Evolutionary conservation across 2,888 invertebrate genomes (phyloP).

Genomic region (Pollenia griseotomentosa): DNA sequence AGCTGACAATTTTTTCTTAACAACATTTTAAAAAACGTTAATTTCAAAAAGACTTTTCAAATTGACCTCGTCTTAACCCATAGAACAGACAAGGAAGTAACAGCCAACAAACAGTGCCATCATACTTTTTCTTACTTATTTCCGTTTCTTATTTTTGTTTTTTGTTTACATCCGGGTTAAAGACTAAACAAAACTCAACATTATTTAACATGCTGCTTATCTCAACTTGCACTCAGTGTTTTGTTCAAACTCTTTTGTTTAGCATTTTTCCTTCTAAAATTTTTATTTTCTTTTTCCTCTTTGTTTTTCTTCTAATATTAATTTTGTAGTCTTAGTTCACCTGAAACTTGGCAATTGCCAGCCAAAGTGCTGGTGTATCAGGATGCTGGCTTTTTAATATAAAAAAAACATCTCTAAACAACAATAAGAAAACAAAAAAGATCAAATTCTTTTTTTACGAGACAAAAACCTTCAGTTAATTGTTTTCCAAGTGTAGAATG

Average conservation of each 20-base stretch:
- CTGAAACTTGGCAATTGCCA: conserved; percentile 20
- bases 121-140: not conserved
- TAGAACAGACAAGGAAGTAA: not conserved
- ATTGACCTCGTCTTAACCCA: not conserved
- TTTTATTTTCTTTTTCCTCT: not conserved
- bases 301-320: not conserved
- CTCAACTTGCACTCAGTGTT: conserved; percentile 47
- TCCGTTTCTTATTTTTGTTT: conserved; percentile 41
- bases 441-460: not conserved
- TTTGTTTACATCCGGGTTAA: conserved; percentile 37
- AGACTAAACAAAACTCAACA: conserved; percentile 45
- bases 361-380: not conserved
- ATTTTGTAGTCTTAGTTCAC: conserved; percentile 30
- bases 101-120: conserved; percentile 20
- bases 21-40: too few relatives aligned
- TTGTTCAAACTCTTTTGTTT: not conserved
- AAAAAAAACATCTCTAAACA: not conserved
- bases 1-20: too few relatives aligned
- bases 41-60: not conserved
- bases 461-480: conserved; percentile 58
- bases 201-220: conserved; percentile 56
- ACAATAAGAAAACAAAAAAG: not conserved
- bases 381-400: not conserved
- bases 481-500: conserved; percentile 62
- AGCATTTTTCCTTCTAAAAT: not conserved